Percentiles rank a stretch among this genome's conserved stretches.
phyloP scores from a whole-genome alignment of 1,140 invertebrate species.

The Monomorium pharaonis region DNA sequence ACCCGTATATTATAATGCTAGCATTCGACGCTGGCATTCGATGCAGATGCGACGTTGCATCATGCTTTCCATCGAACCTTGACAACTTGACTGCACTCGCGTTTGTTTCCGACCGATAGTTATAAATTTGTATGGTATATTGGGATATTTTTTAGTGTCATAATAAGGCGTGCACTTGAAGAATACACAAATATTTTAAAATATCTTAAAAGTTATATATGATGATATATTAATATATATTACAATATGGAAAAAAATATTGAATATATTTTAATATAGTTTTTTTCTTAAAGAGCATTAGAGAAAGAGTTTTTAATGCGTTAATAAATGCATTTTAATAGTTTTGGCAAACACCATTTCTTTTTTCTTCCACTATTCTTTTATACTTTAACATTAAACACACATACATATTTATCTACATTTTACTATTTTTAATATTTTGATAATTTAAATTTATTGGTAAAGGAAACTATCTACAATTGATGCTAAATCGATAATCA shows the following conservation, averaged over 20 bases:
- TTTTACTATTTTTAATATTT: not conserved
- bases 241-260: too few species aligned
- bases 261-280: too few species aligned
- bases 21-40: constrained; percentile 37
- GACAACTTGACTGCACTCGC: constrained; percentile 6
- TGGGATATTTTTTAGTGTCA: not conserved
- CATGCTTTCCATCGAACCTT: constrained; percentile 1
- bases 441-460: not conserved
- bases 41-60: constrained; percentile 6
- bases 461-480: not conserved
- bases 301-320: not conserved
- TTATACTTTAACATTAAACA: not conserved
- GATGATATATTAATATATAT: too few species aligned
- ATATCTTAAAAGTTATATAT: too few species aligned
- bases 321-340: not conserved
- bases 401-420: not conserved
- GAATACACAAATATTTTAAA: not conserved
- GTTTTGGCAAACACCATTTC: not conserved
- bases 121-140: not conserved
- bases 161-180: not conserved
- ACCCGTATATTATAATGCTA: constrained; percentile 61
- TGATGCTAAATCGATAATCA: not conserved
- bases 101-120: constrained; percentile 14
- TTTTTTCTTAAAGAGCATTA: too few species aligned
- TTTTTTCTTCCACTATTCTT: not conserved